These are phyloP conservation scores for Sciurus vulgaris DNA, from an alignment of 2,797 vertebrate species.

Conservation along the genomic window DNA sequence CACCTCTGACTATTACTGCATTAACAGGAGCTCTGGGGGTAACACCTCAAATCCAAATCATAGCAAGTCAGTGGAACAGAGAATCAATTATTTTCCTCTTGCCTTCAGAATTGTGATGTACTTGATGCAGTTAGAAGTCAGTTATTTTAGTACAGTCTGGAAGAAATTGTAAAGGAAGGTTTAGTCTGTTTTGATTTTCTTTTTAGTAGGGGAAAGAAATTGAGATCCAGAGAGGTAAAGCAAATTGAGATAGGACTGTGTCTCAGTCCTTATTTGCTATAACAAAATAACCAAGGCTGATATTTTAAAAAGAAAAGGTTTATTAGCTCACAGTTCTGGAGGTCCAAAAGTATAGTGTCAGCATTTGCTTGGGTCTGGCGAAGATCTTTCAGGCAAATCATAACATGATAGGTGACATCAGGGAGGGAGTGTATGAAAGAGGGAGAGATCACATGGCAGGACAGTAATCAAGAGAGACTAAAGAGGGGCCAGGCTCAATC, in stretches of 20 bases:
- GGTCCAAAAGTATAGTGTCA: neutral
- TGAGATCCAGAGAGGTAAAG: neutral
- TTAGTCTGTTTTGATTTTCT: neutral
- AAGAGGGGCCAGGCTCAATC: neutral
- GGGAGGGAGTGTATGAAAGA: neutral
- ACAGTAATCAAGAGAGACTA: neutral
- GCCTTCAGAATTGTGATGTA: constrained; percentile 38
- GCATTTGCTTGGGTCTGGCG: neutral
- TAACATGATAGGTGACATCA: neutral
- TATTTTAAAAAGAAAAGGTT: neutral
- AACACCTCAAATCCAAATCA: too few species aligned
- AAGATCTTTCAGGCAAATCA: neutral
- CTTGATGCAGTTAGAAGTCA: neutral
- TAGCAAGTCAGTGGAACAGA: neutral
- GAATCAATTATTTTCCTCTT: constrained; percentile 15
- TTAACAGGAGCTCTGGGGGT: too few species aligned
- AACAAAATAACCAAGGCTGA: neutral
- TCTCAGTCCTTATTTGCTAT: neutral
- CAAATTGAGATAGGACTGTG: neutral
- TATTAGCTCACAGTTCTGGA: neutral
- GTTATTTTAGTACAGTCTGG: neutral
- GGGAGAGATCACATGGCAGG: neutral
- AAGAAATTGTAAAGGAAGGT: constrained; percentile 5
- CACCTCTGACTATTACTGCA: too few species aligned
- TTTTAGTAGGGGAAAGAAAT: constrained; percentile 21